These are phyloP conservation scores for Heliconius erato DNA, from an alignment of 2,888 invertebrate genomes.

Conservation along the genomic window DNA sequence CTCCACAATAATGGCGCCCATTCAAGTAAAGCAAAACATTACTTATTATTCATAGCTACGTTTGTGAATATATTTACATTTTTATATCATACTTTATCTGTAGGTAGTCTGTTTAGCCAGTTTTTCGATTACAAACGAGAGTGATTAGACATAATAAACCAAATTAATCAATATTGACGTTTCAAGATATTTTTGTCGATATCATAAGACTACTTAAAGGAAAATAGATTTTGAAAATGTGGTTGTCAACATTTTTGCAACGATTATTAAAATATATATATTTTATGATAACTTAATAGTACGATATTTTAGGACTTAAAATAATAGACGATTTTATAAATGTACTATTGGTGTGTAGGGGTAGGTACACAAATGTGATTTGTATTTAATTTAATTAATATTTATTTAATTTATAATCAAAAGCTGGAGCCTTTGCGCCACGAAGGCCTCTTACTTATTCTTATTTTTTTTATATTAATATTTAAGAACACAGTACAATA, in stretches of 20 bases:
- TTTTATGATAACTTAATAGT: background rate
- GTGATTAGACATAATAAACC: conserved; percentile 63
- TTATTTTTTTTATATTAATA: too few species aligned
- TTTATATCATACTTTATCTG: conserved; percentile 40
- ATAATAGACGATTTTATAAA: background rate
- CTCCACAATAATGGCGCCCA: conserved; percentile 37
- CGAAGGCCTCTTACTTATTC: too few species aligned
- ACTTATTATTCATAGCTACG: conserved; percentile 45
- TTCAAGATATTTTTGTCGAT: conserved; percentile 66
- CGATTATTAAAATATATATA: too few species aligned
- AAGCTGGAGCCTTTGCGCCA: too few species aligned
- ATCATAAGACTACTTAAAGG: conserved; percentile 76
- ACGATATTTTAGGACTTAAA: background rate
- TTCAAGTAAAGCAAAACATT: conserved; percentile 39
- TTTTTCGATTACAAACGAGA: conserved; percentile 38
- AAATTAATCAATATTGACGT: conserved; percentile 66
- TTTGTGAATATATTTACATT: conserved; percentile 45
- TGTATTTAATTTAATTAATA: too few species aligned
- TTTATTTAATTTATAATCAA: too few species aligned
- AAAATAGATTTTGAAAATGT: background rate
- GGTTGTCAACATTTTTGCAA: too few species aligned
- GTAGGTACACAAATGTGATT: too few species aligned
- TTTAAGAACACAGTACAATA: too few species aligned
- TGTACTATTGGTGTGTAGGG: too few species aligned
- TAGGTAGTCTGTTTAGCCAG: conserved; percentile 28